Base-by-base conservation (phyloP, 2,888 invertebrate genomes). In the Phortica okadai region DNA sequence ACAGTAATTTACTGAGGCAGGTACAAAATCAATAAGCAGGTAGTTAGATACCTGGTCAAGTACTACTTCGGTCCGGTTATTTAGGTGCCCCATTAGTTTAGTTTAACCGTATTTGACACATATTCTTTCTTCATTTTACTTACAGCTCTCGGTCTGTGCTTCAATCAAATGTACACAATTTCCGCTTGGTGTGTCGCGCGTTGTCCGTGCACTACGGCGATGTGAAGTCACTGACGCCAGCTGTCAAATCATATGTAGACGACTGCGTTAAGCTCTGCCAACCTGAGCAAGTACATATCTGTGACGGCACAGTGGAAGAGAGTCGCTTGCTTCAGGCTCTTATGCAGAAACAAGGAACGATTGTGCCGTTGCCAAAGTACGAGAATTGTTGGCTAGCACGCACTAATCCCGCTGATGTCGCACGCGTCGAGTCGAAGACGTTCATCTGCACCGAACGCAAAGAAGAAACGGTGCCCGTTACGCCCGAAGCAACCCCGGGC, bases 381-480 rank as follows among this genome's bases (percentile, higher is more conserved):
- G 93, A 97, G 67, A 98, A 99, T 92, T 98, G 98, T 90, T 99
- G 97, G 97, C 92, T 99, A 83, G 96, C 98, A 0, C 94, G 96
- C 83, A 99, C 99, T 0, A 98, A 99, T 92, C 99, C 99, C 0
- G 96, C 96, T 0, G 99, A 99, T 92, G 99, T 99, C 2, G 99
- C 99, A 0, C 94, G 99, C 54, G 99, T 99, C 2, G 99, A 99
- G 92, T 97, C 97, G 73, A 95, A 95, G 82, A 99, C 99, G 0
- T 98, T 98, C 92, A 98, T 99, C 89, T 96, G 97, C 84, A 97
- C 99, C 0, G 94, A 94, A 0, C 93, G 94, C 11, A 95, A 95
- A 89, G 93, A 95, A 10, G 96, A 98, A 82, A 95, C 98, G 0
- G 94, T 98, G 10, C 97, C 98, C 0, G 93, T 93, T 0, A 94